These are phyloP conservation scores for Sinocyclocheilus grahami DNA, from an alignment of 2,113 vertebrate species.

Conservation along the genomic window DNA sequence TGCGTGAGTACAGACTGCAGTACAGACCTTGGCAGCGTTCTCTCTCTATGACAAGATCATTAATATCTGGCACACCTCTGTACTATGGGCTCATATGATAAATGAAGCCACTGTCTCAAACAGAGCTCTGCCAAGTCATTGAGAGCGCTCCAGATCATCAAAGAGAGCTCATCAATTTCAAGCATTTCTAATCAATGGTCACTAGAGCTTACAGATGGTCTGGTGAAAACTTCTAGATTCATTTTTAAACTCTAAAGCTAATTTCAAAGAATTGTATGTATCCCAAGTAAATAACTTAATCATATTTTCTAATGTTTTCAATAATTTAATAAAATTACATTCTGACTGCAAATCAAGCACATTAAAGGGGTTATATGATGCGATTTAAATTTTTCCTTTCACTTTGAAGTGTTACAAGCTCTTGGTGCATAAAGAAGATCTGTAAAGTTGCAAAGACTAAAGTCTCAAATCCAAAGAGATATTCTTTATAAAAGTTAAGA, in stretches of 20 bases:
- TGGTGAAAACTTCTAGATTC: not conserved
- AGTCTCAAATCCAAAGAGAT: no score
- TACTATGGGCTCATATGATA: slow-evolving; percentile 19
- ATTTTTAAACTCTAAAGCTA: not conserved
- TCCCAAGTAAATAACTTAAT: not conserved
- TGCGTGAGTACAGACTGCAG: slow-evolving; percentile 39
- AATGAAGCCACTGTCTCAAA: slow-evolving; percentile 30
- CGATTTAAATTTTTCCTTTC: no score
- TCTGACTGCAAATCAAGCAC: no score
- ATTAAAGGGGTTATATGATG: no score
- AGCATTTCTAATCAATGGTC: not conserved
- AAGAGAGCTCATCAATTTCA: slow-evolving; percentile 10
- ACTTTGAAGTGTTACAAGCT: no score
- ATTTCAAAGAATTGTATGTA: not conserved
- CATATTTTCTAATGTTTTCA: not conserved
- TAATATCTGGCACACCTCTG: slow-evolving; percentile 33
- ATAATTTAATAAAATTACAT: not conserved
- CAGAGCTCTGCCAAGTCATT: not conserved
- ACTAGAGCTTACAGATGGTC: not conserved
- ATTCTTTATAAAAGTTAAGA: no score
- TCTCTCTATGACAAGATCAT: slow-evolving; percentile 44
- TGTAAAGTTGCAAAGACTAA: no score
- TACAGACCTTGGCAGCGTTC: slow-evolving; percentile 37
- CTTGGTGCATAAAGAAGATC: no score
- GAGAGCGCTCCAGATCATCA: not conserved